phyloP scores from a whole-genome alignment of 2,888 invertebrate genomes.

The Stenolophus ochropezus region DNA sequence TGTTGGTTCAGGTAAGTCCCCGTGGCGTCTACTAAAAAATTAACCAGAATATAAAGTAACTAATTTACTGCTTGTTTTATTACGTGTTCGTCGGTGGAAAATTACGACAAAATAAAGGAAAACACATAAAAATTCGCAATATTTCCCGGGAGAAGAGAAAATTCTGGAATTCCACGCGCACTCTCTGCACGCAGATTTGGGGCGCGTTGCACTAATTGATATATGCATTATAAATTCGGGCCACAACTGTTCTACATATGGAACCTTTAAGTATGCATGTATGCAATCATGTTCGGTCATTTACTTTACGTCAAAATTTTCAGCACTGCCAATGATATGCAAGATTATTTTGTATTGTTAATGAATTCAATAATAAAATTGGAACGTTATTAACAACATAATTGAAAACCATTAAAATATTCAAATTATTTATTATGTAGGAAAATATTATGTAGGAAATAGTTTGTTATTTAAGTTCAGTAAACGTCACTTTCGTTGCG shows the following conservation, averaged over 20 bases:
- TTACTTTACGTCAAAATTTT: constrained; percentile 46
- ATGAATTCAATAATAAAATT: not conserved
- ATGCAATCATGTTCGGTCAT: constrained; percentile 61
- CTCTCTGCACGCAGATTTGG: not conserved
- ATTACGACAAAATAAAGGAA: constrained; percentile 56
- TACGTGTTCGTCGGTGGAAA: constrained; percentile 43
- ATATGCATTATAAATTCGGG: constrained; percentile 63
- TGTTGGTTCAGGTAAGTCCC: constrained; percentile 2
- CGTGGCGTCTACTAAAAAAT: constrained; percentile 46
- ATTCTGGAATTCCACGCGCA: not conserved
- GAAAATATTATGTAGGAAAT: too few species aligned
- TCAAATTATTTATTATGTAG: too few species aligned
- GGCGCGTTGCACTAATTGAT: constrained; percentile 62
- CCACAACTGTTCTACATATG: constrained; percentile 45
- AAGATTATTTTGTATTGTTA: not conserved
- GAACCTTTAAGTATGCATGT: constrained; percentile 60
- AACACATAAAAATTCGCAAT: constrained; percentile 57
- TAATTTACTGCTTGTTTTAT: constrained; percentile 57
- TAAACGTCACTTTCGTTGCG: too few species aligned
- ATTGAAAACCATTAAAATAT: too few species aligned
- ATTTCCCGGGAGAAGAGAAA: constrained; percentile 42
- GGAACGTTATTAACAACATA: not conserved
- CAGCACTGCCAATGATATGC: not conserved
- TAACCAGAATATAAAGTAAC: constrained; percentile 57
- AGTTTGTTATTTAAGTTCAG: too few species aligned